Percentiles rank a stretch among this genome's conserved stretches.
Conservation (phyloP, 2,888 invertebrate species). For the Luffia ferchaultella region DNA sequence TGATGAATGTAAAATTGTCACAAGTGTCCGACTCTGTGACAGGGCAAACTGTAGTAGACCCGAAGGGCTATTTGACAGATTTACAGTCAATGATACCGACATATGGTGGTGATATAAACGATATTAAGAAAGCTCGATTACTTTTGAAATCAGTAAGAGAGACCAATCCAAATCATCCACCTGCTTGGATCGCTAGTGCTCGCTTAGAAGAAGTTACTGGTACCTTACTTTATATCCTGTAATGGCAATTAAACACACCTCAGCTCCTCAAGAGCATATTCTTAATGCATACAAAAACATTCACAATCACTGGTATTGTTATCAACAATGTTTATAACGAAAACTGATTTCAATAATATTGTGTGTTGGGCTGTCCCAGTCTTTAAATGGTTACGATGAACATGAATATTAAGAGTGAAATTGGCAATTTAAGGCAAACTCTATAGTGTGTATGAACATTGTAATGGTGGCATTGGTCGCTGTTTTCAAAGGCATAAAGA, state of each 20-base stretch:
- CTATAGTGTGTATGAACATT: too few relatives aligned
- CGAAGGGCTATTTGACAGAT: slow-evolving; percentile 99
- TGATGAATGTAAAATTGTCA: slow-evolving; percentile 98
- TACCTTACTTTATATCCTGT: slow-evolving; percentile 55
- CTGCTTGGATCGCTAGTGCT: slow-evolving; percentile 99
- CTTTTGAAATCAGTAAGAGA: slow-evolving; percentile 95
- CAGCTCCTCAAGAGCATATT: too few relatives aligned
- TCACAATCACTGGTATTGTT: too few relatives aligned
- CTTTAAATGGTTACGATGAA: too few relatives aligned
- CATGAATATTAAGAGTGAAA: too few relatives aligned
- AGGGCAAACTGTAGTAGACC: slow-evolving; percentile 99
- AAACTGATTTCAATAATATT: too few relatives aligned
- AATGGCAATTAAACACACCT: not conserved
- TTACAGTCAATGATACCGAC: slow-evolving; percentile 99
- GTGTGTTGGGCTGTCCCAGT: too few relatives aligned
- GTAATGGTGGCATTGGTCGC: too few relatives aligned
- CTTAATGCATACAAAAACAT: too few relatives aligned
- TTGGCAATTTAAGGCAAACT: too few relatives aligned
- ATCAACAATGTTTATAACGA: not conserved
- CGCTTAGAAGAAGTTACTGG: slow-evolving; percentile 98
- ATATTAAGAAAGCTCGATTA: slow-evolving; percentile 95
- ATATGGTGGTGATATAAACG: slow-evolving; percentile 97
- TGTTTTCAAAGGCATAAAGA: too few relatives aligned
- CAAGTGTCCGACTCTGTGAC: slow-evolving; percentile 98
- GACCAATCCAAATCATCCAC: slow-evolving; percentile 99